These are phyloP conservation scores for Capromys pilorides DNA, from an alignment of 2,797 vertebrate species.

Conservation along the genomic window DNA sequence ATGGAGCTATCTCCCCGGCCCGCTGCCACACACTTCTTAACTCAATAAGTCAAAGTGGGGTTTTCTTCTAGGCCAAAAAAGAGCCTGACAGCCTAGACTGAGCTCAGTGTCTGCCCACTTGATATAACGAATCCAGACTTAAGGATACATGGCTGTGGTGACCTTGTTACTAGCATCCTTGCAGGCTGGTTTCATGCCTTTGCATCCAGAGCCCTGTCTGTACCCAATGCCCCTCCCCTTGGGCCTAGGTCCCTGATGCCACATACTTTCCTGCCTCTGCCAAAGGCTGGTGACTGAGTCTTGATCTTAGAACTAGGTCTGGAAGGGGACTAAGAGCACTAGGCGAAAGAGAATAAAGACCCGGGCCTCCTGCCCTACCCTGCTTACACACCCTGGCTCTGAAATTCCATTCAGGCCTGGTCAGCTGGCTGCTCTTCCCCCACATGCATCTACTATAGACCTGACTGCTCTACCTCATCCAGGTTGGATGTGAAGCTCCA, in stretches of 20 bases:
- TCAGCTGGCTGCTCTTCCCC: neutral
- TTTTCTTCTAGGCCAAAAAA: neutral
- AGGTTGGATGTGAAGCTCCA: neutral
- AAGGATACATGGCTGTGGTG: neutral
- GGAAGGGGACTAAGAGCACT: neutral
- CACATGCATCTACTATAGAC: neutral
- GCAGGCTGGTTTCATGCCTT: conserved; percentile 42
- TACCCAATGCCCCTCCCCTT: neutral
- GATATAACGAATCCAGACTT: neutral
- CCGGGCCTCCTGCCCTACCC: neutral
- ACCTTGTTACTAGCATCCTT: neutral
- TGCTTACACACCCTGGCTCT: neutral
- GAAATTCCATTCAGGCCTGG: neutral
- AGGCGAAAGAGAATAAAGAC: neutral
- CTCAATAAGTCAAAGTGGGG: neutral
- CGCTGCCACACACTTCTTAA: neutral
- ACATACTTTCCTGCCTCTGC: conserved; percentile 52
- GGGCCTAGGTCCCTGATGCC: neutral
- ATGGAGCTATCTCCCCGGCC: no score
- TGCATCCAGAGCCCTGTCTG: conserved; percentile 51
- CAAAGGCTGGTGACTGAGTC: conserved; percentile 1
- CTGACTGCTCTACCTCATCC: neutral
- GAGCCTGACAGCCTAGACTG: neutral
- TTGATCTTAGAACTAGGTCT: neutral
- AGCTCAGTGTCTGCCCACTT: neutral